Evolutionary conservation across 2,113 vertebrate genomes (phyloP), one percentile per base, ranked within the genome.

Genomic region (Varanus salvator): DNA sequence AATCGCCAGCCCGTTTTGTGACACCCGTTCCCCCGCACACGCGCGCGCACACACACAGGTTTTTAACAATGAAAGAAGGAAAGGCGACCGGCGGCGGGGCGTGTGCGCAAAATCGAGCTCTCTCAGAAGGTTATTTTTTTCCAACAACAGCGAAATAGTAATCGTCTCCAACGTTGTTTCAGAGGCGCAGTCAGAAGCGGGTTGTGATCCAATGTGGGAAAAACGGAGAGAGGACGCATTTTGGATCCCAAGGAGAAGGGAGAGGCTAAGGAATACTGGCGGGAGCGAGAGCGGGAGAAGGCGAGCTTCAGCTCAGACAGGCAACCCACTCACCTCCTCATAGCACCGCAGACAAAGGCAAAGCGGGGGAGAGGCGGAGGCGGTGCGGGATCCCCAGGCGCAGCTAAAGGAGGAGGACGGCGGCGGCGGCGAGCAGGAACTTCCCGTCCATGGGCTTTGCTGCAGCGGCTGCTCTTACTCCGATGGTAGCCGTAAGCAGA

Each of bases 1-100:
- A 7, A 93, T 66, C 93, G 27, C 94, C 93, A 90, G 68, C 68
- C 52, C 34, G 80, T 57, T 77, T 77, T 11, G 31, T 29, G 78
- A 92, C 90, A 57, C 57, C 8, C 8, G 17, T 12, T 3, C 60
- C 60, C 60, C 17, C 11, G 1, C 15, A 9, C 60, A 19, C 57
- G 1, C 1, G 3, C 15, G 21, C 6, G 12, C 12, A 12, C 6
- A 64, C 9, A 19, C 17, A 2, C 1, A 19, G 60, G 2, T 64
- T 64, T 64, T 64, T 64, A 64, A 21, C 60, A 64, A 64, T 64
- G 60, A 92, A 91, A 75, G 92, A 89, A 38, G 38, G n/a, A 44
- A 64, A 66, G 60, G 81, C 34, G 34, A 72, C 9, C 21, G 50
- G 29, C 12, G 50, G 2, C 3, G 50, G 50, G 52, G 19, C 29